Conservation (phyloP, 2,888 invertebrate genomes). For the Empis stercorea region DNA sequence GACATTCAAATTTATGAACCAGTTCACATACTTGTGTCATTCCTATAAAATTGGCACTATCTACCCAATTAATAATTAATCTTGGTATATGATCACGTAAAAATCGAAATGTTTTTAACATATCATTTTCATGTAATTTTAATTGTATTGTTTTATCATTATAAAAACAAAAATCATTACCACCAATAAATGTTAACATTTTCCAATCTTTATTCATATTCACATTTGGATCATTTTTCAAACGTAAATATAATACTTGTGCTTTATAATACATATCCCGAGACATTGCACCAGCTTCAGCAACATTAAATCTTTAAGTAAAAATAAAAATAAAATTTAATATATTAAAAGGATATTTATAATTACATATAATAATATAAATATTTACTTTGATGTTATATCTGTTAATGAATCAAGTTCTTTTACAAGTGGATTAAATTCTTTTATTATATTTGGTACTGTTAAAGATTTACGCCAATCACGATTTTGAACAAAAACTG, state of each 20-base stretch:
- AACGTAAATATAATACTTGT: conserved; percentile 20
- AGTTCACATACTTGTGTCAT: conserved; percentile 19
- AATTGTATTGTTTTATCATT: conserved; percentile 27
- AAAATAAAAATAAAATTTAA: background rate
- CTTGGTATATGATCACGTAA: conserved; percentile 44
- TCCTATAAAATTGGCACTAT: conserved; percentile 20
- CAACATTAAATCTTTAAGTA: conserved; percentile 21
- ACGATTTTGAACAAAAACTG: conserved; percentile 35
- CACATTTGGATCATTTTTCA: conserved; percentile 29
- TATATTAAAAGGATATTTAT: too few relatives aligned
- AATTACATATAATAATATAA: too few relatives aligned
- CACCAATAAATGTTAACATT: conserved; percentile 44
- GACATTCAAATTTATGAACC: conserved; percentile 23
- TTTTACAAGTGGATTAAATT: conserved; percentile 48
- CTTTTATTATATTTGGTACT: conserved; percentile 46
- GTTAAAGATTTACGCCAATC: conserved; percentile 42
- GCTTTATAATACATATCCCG: conserved; percentile 24
- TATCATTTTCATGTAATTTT: conserved; percentile 37
- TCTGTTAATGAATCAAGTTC: conserved; percentile 27
- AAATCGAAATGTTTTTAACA: conserved; percentile 37
- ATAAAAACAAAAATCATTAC: conserved; percentile 46
- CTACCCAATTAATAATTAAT: conserved; percentile 22
- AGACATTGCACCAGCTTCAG: conserved; percentile 30
- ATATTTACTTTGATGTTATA: conserved; percentile 14
- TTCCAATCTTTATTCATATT: conserved; percentile 47